Base-by-base conservation (phyloP, 2,113 vertebrate species). In the Hippopotamus amphibius region DNA sequence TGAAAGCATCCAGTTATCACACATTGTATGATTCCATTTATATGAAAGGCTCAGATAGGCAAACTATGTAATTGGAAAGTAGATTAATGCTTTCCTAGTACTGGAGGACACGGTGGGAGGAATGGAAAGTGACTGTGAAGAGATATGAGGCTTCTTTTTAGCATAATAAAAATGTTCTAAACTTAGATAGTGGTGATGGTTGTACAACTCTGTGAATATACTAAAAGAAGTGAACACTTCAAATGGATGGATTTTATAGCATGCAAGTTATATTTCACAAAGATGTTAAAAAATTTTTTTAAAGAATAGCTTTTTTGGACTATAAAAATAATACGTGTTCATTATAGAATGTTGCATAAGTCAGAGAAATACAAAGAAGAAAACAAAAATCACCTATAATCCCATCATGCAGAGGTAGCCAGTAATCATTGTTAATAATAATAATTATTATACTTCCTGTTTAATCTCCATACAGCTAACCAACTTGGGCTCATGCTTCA, bases 81-180 rank as follows among this genome's bases (percentile, higher is more conserved):
- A 90, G 5, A 19, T 48, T 68, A 21, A 69, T 68, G 4, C 74
- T 95, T 84, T 41, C 69, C 48, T 30, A 19, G 30, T 69, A 59
- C 12, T 24, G 21, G 7, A 30, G 13, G 50, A 30, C 14, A 9
- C 6, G 26, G 6, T 30, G 9, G 12, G 41, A 55, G n/a, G 46
- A 55, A 94, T 74, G 57, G 66, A 65, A 30, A 87, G 37, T 77
- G 48, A 68, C 48, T 77, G 30, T 6, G n/a, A 68, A 59, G 72
- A 43, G 8, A 37, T 46, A 74, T 13, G 13, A 59, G 24, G 33
- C 46, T 83, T 55, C 68, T 66, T 89, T 89, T 66, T 12, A 63
- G 57, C 59, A 11, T 59, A 92, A 92, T 74, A n/a, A 89, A 74
- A 43, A 89, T 89, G 15, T 74, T 55, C 50, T 88, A 93, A 88